These are phyloP conservation scores for Achroia grisella DNA, from an alignment of 1,140 invertebrate genomes.

Conservation along the genomic window DNA sequence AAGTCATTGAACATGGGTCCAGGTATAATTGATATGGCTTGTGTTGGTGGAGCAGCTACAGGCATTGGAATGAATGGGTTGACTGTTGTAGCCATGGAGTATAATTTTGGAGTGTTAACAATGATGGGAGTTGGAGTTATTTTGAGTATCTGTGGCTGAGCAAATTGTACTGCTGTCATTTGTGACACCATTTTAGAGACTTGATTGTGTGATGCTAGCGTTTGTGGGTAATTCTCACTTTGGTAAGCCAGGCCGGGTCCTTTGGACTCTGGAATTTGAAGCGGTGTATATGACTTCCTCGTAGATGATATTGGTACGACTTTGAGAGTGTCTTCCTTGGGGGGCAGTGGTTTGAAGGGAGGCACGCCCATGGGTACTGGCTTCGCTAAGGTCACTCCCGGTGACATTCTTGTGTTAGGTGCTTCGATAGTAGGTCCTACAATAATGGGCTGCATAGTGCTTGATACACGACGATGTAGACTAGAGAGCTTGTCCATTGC, in stretches of 20 bases:
- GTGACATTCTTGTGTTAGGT: slow-evolving; percentile 21
- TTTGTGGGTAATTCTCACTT: slow-evolving; percentile 56
- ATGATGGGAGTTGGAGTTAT: slow-evolving; percentile 53
- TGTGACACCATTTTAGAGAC: slow-evolving; percentile 61
- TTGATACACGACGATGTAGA: slow-evolving; percentile 40
- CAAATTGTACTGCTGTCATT: slow-evolving; percentile 52
- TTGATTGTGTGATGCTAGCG: slow-evolving; percentile 42
- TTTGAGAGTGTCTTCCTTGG: slow-evolving; percentile 71
- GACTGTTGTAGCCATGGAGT: slow-evolving; percentile 74
- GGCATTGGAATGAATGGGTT: slow-evolving; percentile 62
- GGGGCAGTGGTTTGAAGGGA: slow-evolving; percentile 83
- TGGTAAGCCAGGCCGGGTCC: slow-evolving; percentile 44
- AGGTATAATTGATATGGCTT: slow-evolving; percentile 56
- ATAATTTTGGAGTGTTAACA: slow-evolving; percentile 32
- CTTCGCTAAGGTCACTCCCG: slow-evolving; percentile 67
- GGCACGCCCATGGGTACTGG: slow-evolving; percentile 76
- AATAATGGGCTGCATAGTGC: slow-evolving; percentile 56
- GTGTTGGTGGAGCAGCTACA: slow-evolving; percentile 50
- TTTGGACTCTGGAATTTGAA: slow-evolving; percentile 42
- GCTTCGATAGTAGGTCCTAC: slow-evolving; percentile 28
- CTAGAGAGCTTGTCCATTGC: slow-evolving; percentile 56
- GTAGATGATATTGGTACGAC: slow-evolving; percentile 57
- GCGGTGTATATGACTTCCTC: slow-evolving; percentile 44
- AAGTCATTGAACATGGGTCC: slow-evolving; percentile 44
- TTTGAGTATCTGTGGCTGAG: slow-evolving; percentile 29